phyloP scores from a whole-genome alignment of 1,140 invertebrate species.

The Cylas formicarius region DNA sequence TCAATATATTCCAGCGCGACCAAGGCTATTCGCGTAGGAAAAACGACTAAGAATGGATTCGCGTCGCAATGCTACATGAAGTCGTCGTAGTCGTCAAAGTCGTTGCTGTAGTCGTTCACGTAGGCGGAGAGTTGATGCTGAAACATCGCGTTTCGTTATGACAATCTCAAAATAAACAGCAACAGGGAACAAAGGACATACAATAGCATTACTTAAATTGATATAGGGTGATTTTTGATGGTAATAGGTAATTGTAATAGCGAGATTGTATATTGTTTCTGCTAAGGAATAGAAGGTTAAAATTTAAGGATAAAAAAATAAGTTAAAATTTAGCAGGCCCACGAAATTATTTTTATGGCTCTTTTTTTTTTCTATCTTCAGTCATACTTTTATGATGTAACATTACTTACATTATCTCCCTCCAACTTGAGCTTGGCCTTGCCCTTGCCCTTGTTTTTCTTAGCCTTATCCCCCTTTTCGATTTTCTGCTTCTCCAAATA shows the following conservation, averaged over 20 bases:
- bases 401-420: slow-evolving; percentile 55
- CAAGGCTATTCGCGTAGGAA: too few species aligned
- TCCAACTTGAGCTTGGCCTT: slow-evolving; percentile 72
- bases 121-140: slow-evolving; percentile 50
- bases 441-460: slow-evolving; percentile 64
- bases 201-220: too few species aligned
- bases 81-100: slow-evolving; percentile 55
- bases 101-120: slow-evolving; percentile 47
- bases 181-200: too few species aligned
- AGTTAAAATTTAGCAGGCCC: slow-evolving; percentile 3
- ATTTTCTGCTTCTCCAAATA: slow-evolving; percentile 75
- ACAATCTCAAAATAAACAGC: too few species aligned
- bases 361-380: slow-evolving; percentile 1
- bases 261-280: too few species aligned
- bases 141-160: too few species aligned
- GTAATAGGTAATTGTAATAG: too few species aligned
- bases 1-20: too few species aligned
- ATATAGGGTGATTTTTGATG: too few species aligned
- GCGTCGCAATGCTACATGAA: slow-evolving; percentile 67
- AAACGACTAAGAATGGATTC: too few species aligned
- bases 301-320: slow-evolving; percentile 11
- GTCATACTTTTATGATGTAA: slow-evolving; percentile 2
- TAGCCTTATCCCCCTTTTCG: slow-evolving; percentile 64
- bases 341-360: slow-evolving; percentile 12
- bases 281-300: slow-evolving; percentile 37